A percentile compares a stretch with the other conserved stretches of the same genome.
phyloP scores from a whole-genome alignment of 1,140 invertebrate species.

The Bathynomus jamesi region DNA sequence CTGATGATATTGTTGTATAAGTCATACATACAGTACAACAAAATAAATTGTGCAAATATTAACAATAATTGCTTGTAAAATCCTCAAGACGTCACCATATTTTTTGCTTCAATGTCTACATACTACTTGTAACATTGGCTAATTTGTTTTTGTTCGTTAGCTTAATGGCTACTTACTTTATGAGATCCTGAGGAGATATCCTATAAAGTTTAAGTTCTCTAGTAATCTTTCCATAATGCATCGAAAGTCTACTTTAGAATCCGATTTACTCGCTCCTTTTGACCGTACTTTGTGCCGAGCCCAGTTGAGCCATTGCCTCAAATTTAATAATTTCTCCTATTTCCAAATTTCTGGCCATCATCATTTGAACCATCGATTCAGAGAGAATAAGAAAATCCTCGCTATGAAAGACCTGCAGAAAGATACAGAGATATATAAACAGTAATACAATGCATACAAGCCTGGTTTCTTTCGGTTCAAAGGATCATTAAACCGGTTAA shows the following conservation, averaged over 20 bases:
- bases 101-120: too few relatives aligned
- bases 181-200: conserved; percentile 85
- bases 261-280: conserved; percentile 58
- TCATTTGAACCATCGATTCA: conserved; percentile 91
- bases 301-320: conserved; percentile 83
- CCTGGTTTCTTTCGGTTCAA: too few relatives aligned
- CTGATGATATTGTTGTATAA: too few relatives aligned
- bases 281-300: conserved; percentile 67
- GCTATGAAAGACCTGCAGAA: conserved; percentile 66
- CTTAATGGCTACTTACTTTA: too few relatives aligned
- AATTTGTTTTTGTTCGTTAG: too few relatives aligned
- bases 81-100: too few relatives aligned
- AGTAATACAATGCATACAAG: not conserved
- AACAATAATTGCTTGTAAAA: too few relatives aligned
- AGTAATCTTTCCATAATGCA: conserved; percentile 84
- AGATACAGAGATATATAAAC: conserved; percentile 2
- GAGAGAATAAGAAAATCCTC: conserved; percentile 76
- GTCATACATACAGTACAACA: too few relatives aligned
- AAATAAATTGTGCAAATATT: too few relatives aligned
- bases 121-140: too few relatives aligned
- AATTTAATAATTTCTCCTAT: conserved; percentile 86
- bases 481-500: too few relatives aligned
- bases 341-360: conserved; percentile 70
- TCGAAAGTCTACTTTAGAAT: conserved; percentile 79
- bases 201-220: conserved; percentile 80